Evolutionary conservation across 2,797 vertebrate species (phyloP).

Genomic region (Neosilurus hyrtlii): DNA sequence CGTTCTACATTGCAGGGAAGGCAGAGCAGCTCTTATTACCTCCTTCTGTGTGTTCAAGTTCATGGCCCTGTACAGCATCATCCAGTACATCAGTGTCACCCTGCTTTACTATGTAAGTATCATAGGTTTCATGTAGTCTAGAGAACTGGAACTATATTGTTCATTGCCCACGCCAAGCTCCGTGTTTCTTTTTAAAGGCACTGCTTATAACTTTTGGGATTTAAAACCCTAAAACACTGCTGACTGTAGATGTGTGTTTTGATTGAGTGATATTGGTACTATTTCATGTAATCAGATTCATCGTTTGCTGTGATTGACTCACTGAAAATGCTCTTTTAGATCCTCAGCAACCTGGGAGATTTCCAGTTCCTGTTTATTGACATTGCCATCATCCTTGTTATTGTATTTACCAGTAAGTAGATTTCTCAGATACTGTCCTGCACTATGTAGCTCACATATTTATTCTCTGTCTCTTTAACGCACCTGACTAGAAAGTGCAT

Average conservation of each 20-base stretch:
- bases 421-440: not conserved
- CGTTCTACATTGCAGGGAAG: conserved; percentile 78
- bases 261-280: not conserved
- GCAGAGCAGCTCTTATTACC: conserved; percentile 94
- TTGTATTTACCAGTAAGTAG: conserved; percentile 97
- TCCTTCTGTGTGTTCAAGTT: conserved; percentile 99
- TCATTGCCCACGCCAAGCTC: not conserved
- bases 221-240: not conserved
- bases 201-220: not conserved
- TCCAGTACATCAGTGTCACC: conserved; percentile 96
- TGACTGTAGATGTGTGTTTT: not conserved
- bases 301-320: too few species aligned
- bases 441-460: not conserved
- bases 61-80: conserved; percentile 99
- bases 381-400: conserved; percentile 91
- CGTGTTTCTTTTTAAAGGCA: not conserved
- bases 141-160: not conserved
- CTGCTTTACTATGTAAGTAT: conserved; percentile 92
- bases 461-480: not conserved
- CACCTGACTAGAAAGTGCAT: not conserved
- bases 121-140: not conserved
- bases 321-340: conserved; percentile 68
- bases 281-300: not conserved
- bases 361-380: conserved; percentile 99
- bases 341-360: conserved; percentile 93